A percentile compares a stretch with the other conserved stretches of the same genome.
Evolutionary conservation across 23 tunicate species (phyloP).

Genomic region (Trididemnum clinides): DNA sequence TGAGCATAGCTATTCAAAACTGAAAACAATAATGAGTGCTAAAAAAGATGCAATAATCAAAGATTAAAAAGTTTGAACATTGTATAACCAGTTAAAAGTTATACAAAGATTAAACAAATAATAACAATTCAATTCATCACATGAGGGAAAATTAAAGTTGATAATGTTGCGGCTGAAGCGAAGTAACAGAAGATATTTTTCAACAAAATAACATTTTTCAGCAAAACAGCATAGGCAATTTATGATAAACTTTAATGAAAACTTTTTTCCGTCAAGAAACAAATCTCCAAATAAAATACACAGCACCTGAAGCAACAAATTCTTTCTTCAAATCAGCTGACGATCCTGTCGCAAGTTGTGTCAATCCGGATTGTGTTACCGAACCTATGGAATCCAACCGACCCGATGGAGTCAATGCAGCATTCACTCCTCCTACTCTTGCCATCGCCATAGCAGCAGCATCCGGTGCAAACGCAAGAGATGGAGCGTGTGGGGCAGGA

Average conservation of each 20-base stretch:
- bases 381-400: conserved; percentile 46
- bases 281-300: no score
- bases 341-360: conserved; percentile 8
- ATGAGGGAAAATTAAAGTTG: no score
- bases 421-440: conserved; percentile 16
- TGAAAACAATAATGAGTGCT: conserved; percentile 15
- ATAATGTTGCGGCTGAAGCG: no score
- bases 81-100: no score
- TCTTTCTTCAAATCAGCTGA: conserved; percentile 51
- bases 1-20: conserved; percentile 63
- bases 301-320: conserved; percentile 78
- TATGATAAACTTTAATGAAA: not conserved
- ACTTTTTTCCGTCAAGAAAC: no score
- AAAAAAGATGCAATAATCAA: no score
- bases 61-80: no score
- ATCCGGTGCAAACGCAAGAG: conserved; percentile 36
- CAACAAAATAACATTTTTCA: no score
- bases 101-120: no score
- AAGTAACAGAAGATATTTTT: no score
- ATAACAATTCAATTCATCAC: no score
- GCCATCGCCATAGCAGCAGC: conserved; percentile 51
- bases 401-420: conserved; percentile 21
- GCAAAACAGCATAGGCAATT: no score
- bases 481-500: conserved; percentile 38
- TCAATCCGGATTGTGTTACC: conserved; percentile 38